A percentile compares a stretch with the other conserved stretches of the same genome.
Evolutionary conservation across 2,888 invertebrate genomes (phyloP).

Genomic region (Pandemis cinnamomeana): DNA sequence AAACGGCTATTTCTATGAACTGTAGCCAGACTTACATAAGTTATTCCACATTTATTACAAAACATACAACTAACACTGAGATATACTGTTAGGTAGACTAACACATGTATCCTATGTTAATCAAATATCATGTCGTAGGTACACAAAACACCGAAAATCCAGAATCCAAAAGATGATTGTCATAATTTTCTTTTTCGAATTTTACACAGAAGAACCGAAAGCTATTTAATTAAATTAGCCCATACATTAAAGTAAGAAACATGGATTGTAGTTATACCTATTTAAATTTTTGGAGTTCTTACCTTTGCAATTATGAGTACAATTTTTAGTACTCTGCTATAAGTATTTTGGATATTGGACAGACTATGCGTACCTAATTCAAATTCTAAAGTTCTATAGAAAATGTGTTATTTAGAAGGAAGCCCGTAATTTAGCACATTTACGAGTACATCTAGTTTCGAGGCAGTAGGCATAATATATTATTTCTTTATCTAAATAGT

Average conservation of each 20-base stretch:
- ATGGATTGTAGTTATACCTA: too few relatives aligned
- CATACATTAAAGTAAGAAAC: too few relatives aligned
- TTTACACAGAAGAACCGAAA: too few relatives aligned
- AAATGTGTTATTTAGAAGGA: slow-evolving; percentile 38
- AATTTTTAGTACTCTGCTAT: too few relatives aligned
- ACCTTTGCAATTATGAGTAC: too few relatives aligned
- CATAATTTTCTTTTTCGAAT: too few relatives aligned
- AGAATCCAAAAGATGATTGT: slow-evolving; percentile 27
- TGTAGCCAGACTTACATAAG: slow-evolving; percentile 5
- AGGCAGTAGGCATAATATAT: slow-evolving; percentile 11
- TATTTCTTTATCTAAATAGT: not conserved
- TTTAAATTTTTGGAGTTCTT: too few relatives aligned
- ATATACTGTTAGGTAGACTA: slow-evolving; percentile 37
- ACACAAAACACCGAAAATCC: slow-evolving; percentile 31
- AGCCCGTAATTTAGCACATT: slow-evolving; percentile 31
- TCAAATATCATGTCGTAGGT: slow-evolving; percentile 19
- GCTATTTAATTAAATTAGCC: not conserved
- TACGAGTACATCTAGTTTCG: slow-evolving; percentile 24
- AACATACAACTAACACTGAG: slow-evolving; percentile 37
- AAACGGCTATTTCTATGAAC: not conserved
- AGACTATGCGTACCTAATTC: slow-evolving; percentile 20
- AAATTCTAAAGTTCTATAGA: slow-evolving; percentile 35
- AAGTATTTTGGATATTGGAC: slow-evolving; percentile 22
- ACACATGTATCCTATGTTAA: slow-evolving; percentile 30
- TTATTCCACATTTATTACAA: slow-evolving; percentile 29